These are phyloP conservation scores for Tineola bisselliella DNA, from an alignment of 2,888 invertebrate genomes.

Conservation along the genomic window DNA sequence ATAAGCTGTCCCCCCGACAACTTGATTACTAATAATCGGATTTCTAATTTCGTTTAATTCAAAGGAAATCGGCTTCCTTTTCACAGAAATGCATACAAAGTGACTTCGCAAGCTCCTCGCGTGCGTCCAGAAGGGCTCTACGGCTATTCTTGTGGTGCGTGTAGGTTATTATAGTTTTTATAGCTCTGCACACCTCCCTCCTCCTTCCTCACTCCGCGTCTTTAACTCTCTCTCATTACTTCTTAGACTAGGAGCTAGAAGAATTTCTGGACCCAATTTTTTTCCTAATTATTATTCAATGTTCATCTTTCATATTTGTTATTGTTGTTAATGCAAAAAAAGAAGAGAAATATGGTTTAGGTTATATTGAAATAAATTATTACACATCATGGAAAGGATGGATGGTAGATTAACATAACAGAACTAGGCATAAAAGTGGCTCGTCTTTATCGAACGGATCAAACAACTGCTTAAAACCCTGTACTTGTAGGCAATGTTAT, in stretches of 20 bases:
- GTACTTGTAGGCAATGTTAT: no score
- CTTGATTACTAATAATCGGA: neutral
- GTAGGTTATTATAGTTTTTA: constrained; percentile 12
- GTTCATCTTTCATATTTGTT: no score
- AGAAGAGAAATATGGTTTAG: no score
- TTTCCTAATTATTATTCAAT: no score
- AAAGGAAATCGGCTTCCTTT: constrained; percentile 1
- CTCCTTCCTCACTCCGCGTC: neutral
- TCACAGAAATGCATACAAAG: constrained; percentile 3
- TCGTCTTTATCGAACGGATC: no score
- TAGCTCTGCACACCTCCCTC: neutral
- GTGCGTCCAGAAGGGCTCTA: neutral
- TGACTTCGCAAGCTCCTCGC: neutral
- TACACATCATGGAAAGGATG: no score
- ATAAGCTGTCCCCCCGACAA: neutral
- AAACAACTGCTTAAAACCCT: no score
- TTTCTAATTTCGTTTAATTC: constrained; percentile 1
- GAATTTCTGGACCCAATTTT: no score
- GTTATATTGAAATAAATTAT: no score
- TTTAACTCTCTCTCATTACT: constrained; percentile 7
- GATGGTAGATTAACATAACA: no score
- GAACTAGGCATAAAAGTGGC: no score
- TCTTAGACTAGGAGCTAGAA: neutral
- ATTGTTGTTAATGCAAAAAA: no score
- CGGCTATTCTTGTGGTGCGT: constrained; percentile 4